Evolutionary conservation across 1,140 invertebrate genomes (phyloP).

Genomic region (Ptiloglossa arizonensis): DNA sequence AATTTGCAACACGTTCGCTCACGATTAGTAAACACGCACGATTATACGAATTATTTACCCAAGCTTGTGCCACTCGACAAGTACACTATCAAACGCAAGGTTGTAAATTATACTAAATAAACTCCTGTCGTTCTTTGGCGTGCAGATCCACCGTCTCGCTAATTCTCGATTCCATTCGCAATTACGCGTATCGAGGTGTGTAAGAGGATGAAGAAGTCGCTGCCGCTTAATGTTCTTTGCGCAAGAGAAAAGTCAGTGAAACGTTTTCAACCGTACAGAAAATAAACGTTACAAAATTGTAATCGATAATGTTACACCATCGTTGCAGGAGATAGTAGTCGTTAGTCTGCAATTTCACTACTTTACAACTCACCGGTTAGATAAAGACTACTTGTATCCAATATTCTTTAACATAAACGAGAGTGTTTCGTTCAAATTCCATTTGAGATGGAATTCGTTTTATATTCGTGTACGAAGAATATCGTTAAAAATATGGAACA

Average conservation of each 20-base stretch:
- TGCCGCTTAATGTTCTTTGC: slow-evolving; percentile 5
- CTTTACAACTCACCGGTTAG: not conserved
- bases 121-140: not conserved
- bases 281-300: slow-evolving; percentile 11
- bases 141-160: not conserved
- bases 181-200: not conserved
- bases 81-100: not conserved
- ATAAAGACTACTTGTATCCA: too few relatives aligned
- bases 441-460: too few relatives aligned
- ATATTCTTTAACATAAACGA: too few relatives aligned
- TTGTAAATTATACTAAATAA: slow-evolving; percentile 3
- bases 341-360: not conserved
- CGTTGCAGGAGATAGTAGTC: not conserved
- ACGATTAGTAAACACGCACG: not conserved
- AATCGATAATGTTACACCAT: not conserved
- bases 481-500: not conserved
- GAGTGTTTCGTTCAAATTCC: too few relatives aligned
- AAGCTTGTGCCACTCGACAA: not conserved
- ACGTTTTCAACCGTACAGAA: not conserved
- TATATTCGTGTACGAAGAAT: too few relatives aligned
- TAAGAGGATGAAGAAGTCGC: not conserved
- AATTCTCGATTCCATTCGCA: not conserved
- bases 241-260: slow-evolving; percentile 17
- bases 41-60: not conserved
- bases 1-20: not conserved